Percentiles rank a stretch among this genome's conserved stretches.
Conservation (phyloP, 2,888 invertebrate genomes). For the Chalcosyrphus nemorum region DNA sequence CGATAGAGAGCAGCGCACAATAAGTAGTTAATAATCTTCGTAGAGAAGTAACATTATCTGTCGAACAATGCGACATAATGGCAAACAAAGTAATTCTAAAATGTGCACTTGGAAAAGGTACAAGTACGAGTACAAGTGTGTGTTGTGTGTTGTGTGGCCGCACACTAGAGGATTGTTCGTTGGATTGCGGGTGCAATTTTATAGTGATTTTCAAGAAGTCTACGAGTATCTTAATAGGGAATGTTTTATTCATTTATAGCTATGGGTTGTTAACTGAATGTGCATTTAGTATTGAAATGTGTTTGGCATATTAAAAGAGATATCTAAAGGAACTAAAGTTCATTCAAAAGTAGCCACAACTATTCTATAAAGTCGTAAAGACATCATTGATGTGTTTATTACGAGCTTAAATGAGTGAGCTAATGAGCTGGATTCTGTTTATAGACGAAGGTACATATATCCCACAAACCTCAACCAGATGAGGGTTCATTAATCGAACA, state of each 20-base stretch:
- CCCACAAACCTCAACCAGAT: too few relatives aligned
- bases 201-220: slow-evolving; percentile 23
- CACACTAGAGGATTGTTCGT: background rate
- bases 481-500: too few relatives aligned
- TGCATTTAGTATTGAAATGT: background rate
- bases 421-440: too few relatives aligned
- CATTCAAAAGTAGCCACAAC: background rate
- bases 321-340: background rate
- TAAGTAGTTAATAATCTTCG: slow-evolving; percentile 58
- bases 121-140: too few relatives aligned
- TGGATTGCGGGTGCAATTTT: background rate
- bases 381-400: background rate
- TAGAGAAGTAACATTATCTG: slow-evolving; percentile 43
- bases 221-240: background rate
- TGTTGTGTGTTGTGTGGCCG: too few relatives aligned
- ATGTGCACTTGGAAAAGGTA: slow-evolving; percentile 20
- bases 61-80: slow-evolving; percentile 43
- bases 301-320: slow-evolving; percentile 4
- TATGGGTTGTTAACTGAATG: slow-evolving; percentile 4
- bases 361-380: background rate
- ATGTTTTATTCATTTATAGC: slow-evolving; percentile 26
- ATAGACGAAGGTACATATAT: too few relatives aligned
- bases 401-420: background rate
- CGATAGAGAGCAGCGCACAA: slow-evolving; percentile 53
- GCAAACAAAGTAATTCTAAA: slow-evolving; percentile 46